Conservation (phyloP, 2,113 vertebrate genomes). For the Todiramphus chloris region DNA sequence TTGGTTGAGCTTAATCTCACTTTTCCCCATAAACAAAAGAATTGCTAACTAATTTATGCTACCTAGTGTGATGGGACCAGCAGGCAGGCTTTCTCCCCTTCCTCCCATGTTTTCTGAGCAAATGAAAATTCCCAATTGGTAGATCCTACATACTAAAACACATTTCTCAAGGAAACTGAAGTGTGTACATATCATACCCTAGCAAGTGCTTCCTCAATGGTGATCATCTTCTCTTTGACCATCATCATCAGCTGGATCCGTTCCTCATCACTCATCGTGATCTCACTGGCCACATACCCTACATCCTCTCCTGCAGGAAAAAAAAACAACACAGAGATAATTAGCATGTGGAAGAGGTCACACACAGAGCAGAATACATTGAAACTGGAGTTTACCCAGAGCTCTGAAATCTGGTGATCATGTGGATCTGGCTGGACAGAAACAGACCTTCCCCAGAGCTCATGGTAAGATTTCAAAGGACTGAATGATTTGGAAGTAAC, state of each 20-base stretch:
- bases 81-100: not conserved
- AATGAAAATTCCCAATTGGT: not conserved
- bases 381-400: not conserved
- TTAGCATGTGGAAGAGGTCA: not conserved
- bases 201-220: conserved; percentile 94
- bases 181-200: conserved; percentile 79
- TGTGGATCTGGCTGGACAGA: not conserved
- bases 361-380: fast-evolving
- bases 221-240: conserved; percentile 99
- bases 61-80: not conserved
- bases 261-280: conserved; percentile 98
- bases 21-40: not conserved
- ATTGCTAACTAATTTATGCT: not conserved
- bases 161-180: not conserved
- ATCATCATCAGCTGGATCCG: conserved; percentile 99
- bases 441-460: not conserved
- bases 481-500: not conserved
- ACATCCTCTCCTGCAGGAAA: conserved; percentile 88
- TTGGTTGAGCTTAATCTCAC: not conserved
- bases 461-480: not conserved
- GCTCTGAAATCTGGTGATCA: not conserved
- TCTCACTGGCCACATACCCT: conserved; percentile 95
- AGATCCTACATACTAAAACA: not conserved
- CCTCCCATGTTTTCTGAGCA: not conserved
- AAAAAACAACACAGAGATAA: not conserved